A percentile compares a stretch with the other conserved stretches of the same genome.
Evolutionary conservation across 2,113 vertebrate species (phyloP).

Genomic region (Tonatia bakeri): DNA sequence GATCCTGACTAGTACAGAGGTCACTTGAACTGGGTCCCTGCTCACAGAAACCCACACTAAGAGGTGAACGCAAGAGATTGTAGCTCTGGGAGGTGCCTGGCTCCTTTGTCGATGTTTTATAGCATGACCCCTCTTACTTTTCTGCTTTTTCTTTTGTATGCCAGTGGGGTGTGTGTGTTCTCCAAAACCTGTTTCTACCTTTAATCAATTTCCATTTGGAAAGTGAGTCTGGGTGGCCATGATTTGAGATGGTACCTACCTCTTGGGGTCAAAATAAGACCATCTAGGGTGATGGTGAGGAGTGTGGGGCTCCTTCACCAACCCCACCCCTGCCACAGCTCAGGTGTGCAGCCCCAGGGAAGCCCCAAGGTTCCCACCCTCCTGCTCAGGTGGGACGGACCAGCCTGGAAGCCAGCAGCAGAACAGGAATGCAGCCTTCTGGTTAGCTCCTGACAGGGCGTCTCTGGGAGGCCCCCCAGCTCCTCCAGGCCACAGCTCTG

Average conservation of each 20-base stretch:
- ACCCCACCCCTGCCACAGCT: background rate
- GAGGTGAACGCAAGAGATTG: background rate
- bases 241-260: background rate
- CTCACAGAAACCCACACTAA: background rate
- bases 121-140: slow-evolving; percentile 37
- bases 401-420: slow-evolving; percentile 49
- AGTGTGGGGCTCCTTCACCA: background rate
- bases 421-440: slow-evolving; percentile 74
- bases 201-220: slow-evolving; percentile 42
- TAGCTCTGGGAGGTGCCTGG: background rate
- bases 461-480: slow-evolving; percentile 74
- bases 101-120: slow-evolving; percentile 12
- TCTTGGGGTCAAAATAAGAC: slow-evolving; percentile 16
- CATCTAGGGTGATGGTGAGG: background rate
- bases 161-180: background rate
- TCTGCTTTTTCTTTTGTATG: slow-evolving; percentile 41
- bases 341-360: background rate
- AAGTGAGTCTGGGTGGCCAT: background rate
- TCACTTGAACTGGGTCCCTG: background rate
- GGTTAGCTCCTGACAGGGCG: slow-evolving; percentile 70
- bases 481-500: slow-evolving; percentile 79
- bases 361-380: background rate
- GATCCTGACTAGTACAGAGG: background rate
- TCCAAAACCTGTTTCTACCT: background rate
- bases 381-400: background rate